phyloP scores from a whole-genome alignment of 1,140 invertebrate genomes.

The Neodiprion pinetum region DNA sequence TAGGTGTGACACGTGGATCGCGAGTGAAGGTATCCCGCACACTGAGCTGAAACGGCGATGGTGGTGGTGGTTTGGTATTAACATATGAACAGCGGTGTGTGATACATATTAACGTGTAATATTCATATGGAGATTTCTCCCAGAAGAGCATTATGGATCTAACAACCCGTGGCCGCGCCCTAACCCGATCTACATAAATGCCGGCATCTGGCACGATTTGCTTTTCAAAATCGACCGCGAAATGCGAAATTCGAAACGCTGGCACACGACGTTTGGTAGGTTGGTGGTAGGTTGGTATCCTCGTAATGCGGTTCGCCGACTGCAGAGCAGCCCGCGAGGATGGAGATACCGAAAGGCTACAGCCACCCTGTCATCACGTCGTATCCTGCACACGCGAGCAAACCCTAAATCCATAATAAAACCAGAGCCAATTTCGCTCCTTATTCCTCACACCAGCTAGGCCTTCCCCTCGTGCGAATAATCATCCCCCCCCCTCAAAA shows the following conservation, averaged over 20 bases:
- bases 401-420: too few species aligned
- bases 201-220: slow-evolving; percentile 38
- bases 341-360: too few species aligned
- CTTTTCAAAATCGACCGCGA: slow-evolving; percentile 23
- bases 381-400: too few species aligned
- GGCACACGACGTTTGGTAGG: too few species aligned
- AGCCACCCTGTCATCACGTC: too few species aligned
- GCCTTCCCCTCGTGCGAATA: too few species aligned
- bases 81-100: slow-evolving; percentile 42
- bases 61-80: slow-evolving; percentile 27
- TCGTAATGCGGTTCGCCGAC: neutral
- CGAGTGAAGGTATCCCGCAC: too few species aligned
- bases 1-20: too few species aligned
- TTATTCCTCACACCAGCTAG: too few species aligned
- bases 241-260: neutral
- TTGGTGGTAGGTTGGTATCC: neutral
- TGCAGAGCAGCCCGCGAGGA: too few species aligned
- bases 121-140: slow-evolving; percentile 48
- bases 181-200: slow-evolving; percentile 43
- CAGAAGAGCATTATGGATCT: slow-evolving; percentile 47
- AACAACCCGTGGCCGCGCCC: slow-evolving; percentile 40
- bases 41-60: neutral
- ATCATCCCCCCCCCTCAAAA: too few species aligned
- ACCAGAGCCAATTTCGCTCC: too few species aligned
- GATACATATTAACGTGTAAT: slow-evolving; percentile 41